Evolutionary conservation across 2,797 vertebrate genomes (phyloP).

Genomic region (Mastacembelus armatus): DNA sequence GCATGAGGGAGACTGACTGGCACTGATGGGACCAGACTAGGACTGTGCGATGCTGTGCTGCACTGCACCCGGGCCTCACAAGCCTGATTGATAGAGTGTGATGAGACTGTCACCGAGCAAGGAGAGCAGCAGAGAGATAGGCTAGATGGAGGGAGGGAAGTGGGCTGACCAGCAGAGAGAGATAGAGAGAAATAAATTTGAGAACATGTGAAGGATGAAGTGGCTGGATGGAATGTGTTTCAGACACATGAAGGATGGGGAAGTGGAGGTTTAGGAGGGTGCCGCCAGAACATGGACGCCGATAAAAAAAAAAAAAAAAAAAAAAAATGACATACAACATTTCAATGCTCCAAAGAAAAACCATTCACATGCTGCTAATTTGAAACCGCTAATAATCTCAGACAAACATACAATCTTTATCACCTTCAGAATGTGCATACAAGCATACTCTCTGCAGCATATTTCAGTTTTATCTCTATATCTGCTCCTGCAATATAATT

Average conservation of each 20-base stretch:
- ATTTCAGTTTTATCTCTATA: too few species aligned
- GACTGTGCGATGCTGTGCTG: slow-evolving; percentile 62
- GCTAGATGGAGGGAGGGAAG: slow-evolving; percentile 63
- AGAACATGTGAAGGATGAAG: slow-evolving; percentile 81
- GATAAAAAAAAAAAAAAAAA: too few species aligned
- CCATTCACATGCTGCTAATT: too few species aligned
- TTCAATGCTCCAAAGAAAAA: too few species aligned
- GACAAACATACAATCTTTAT: too few species aligned
- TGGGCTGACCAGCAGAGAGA: slow-evolving; percentile 68
- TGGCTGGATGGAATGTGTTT: slow-evolving; percentile 70
- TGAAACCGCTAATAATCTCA: too few species aligned
- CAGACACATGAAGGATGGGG: slow-evolving; percentile 64
- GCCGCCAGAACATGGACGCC: slow-evolving; percentile 25
- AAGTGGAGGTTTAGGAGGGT: background rate
- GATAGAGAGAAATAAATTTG: slow-evolving; percentile 80
- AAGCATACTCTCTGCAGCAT: too few species aligned
- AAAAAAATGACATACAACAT: too few species aligned
- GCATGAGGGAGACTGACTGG: slow-evolving; percentile 74
- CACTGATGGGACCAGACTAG: slow-evolving; percentile 79
- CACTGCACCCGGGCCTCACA: slow-evolving; percentile 65
- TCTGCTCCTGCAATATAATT: too few species aligned
- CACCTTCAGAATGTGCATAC: too few species aligned
- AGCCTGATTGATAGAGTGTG: slow-evolving; percentile 85
- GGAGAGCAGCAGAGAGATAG: slow-evolving; percentile 70
- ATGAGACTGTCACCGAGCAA: slow-evolving; percentile 83